Evolutionary conservation across 2,888 invertebrate species (phyloP).

Genomic region (Campoplex nolae): DNA sequence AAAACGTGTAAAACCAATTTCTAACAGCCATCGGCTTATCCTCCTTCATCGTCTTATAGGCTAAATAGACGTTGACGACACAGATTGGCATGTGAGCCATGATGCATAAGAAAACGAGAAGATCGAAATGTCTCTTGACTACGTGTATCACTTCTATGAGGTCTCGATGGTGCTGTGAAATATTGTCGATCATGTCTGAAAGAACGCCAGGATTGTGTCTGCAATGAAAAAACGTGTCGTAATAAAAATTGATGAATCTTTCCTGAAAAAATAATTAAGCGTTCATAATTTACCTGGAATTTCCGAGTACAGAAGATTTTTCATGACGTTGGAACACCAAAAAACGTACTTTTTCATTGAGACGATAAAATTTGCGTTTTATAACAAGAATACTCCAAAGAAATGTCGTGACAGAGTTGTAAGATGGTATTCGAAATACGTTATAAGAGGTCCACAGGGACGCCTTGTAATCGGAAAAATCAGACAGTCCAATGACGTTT

Average conservation of each 20-base stretch:
- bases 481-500: background rate
- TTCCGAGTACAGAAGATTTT: background rate
- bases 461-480: background rate
- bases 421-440: conserved; percentile 14
- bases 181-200: conserved; percentile 11
- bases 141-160: conserved; percentile 33
- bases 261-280: background rate
- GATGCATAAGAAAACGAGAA: conserved; percentile 20
- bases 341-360: conserved; percentile 42
- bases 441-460: conserved; percentile 30
- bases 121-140: conserved; percentile 7
- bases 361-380: conserved; percentile 45
- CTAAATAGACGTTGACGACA: conserved; percentile 1
- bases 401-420: conserved; percentile 21
- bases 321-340: background rate
- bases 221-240: background rate
- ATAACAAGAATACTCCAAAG: conserved; percentile 35
- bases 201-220: background rate
- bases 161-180: conserved; percentile 32
- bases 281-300: conserved; percentile 24
- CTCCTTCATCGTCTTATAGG: background rate
- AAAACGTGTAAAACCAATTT: background rate
- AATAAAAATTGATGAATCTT: background rate
- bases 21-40: background rate
- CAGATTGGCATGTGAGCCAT: background rate